phyloP scores from a whole-genome alignment of 2,113 vertebrate genomes.

The Pseudorectes ferrugineus region DNA sequence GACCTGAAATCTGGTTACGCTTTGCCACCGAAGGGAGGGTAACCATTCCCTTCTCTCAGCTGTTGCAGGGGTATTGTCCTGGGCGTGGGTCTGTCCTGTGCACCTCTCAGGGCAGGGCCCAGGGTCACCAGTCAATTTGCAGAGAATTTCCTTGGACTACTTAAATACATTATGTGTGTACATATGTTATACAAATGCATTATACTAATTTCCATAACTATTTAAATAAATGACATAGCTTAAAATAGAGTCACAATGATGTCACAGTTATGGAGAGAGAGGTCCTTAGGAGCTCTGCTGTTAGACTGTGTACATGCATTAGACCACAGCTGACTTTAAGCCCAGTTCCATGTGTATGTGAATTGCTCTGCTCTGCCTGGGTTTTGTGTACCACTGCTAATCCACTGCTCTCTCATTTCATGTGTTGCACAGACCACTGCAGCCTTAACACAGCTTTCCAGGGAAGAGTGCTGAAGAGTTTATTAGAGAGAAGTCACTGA shows the following conservation, averaged over 20 bases:
- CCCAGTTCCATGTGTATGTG: not conserved
- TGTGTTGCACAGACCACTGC: not conserved
- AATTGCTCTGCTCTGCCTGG: not conserved
- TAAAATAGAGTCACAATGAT: not conserved
- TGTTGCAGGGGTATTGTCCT: not conserved
- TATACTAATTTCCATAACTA: not conserved
- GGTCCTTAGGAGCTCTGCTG: not conserved
- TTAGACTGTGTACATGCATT: fast-evolving
- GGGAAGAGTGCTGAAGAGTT: not conserved
- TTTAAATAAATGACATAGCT: not conserved
- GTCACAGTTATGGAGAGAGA: not conserved
- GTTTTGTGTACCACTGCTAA: not conserved
- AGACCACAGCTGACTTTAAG: not conserved
- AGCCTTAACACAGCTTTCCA: not conserved
- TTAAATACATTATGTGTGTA: not conserved
- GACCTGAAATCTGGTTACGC: not conserved
- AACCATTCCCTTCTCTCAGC: not conserved
- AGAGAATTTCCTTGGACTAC: not conserved
- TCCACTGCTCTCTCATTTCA: not conserved
- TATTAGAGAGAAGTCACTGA: not conserved
- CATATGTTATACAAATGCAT: not conserved
- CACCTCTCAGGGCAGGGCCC: not conserved
- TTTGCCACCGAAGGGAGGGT: not conserved
- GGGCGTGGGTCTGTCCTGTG: not conserved
- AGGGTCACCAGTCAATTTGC: not conserved